Percentiles rank a stretch among this genome's conserved stretches.
These are phyloP conservation scores for Patella ulyssiponensis DNA, from an alignment of 2,888 invertebrate species.

Conservation along the genomic window DNA sequence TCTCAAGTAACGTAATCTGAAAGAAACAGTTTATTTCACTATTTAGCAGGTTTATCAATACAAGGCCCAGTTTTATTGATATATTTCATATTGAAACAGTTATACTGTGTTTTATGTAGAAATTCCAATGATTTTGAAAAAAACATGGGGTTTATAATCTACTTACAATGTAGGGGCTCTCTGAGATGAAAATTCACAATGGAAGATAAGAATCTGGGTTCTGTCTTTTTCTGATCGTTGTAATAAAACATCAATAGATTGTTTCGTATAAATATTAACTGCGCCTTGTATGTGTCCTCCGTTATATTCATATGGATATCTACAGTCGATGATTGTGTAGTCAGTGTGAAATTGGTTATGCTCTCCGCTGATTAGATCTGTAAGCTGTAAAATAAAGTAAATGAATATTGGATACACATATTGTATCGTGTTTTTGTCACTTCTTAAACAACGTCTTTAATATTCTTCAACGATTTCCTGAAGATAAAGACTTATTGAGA, in stretches of 20 bases:
- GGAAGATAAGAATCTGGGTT: constrained; percentile 32
- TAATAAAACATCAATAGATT: not conserved
- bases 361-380: too few species aligned
- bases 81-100: too few species aligned
- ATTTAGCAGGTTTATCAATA: too few species aligned
- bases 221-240: not conserved
- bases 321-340: too few species aligned
- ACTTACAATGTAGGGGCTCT: constrained; percentile 37
- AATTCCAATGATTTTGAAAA: not conserved
- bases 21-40: constrained; percentile 39
- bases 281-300: constrained; percentile 22
- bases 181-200: constrained; percentile 40
- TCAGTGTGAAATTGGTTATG: too few species aligned
- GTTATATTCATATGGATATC: constrained; percentile 85
- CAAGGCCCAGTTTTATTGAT: too few species aligned
- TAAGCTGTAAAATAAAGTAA: too few species aligned
- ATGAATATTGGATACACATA: too few species aligned
- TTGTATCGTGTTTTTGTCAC: too few species aligned
- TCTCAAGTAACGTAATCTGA: constrained; percentile 85
- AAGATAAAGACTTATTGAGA: too few species aligned
- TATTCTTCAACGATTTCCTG: too few species aligned
- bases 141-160: not conserved
- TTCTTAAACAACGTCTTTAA: too few species aligned
- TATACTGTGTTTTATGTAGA: not conserved
- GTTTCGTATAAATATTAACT: not conserved